These are phyloP conservation scores for Dendrolimus pini DNA, from an alignment of 2,888 invertebrate species.

Conservation along the genomic window DNA sequence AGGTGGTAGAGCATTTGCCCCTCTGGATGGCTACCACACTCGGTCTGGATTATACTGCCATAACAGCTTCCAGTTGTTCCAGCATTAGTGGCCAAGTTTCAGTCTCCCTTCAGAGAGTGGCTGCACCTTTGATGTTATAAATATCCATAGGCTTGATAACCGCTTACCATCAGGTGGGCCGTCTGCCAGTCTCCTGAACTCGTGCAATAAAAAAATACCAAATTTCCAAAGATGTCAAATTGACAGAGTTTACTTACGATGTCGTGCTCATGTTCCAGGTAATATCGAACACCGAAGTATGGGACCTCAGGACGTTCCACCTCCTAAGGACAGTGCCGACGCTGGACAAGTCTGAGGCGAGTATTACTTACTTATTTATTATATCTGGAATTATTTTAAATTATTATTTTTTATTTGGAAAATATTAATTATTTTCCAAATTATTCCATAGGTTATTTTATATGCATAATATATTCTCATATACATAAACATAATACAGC, in stretches of 20 bases:
- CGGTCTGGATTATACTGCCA: no score
- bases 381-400: constrained; percentile 1
- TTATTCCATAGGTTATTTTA: no score
- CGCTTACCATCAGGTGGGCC: not conserved
- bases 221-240: no score
- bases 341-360: constrained; percentile 89
- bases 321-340: constrained; percentile 95
- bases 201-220: not conserved
- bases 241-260: no score
- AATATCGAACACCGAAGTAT: constrained; percentile 98
- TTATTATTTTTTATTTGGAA: no score
- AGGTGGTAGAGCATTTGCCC: no score
- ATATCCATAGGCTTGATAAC: not conserved
- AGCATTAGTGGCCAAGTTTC: not conserved
- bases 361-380: constrained; percentile 4
- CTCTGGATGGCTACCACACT: no score
- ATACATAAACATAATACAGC: no score
- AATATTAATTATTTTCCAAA: no score
- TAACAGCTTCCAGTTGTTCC: no score
- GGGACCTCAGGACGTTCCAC: constrained; percentile 97
- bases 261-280: constrained; percentile 67
- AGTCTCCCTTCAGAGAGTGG: not conserved
- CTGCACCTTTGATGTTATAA: not conserved
- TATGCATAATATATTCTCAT: no score
- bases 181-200: not conserved